A percentile compares a stretch with the other conserved stretches of the same genome.
phyloP scores from a whole-genome alignment of 2,888 invertebrate species.

The Plemyria rubiginata region DNA sequence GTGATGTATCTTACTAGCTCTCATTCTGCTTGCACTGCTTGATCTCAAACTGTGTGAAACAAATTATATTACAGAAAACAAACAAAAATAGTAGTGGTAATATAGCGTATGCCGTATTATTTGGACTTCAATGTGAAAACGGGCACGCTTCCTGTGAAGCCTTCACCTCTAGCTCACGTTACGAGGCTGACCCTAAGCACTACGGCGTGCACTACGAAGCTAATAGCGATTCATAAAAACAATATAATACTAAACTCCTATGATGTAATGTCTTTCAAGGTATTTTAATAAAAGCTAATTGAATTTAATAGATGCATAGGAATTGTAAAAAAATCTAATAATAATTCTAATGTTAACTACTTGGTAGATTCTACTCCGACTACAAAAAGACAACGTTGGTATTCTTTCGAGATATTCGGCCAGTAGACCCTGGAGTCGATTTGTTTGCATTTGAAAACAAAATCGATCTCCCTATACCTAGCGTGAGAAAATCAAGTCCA shows the following conservation, averaged over 20 bases:
- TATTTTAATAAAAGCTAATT: neutral
- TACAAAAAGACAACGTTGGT: too few species aligned
- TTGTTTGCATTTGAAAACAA: neutral
- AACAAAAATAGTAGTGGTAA: conserved; percentile 16
- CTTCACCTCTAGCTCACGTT: conserved; percentile 30
- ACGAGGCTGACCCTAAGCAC: conserved; percentile 23
- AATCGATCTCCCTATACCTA: conserved; percentile 5
- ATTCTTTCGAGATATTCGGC: too few species aligned
- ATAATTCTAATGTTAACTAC: too few species aligned
- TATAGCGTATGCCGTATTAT: conserved; percentile 19
- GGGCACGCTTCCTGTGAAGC: conserved; percentile 33
- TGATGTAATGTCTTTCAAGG: neutral
- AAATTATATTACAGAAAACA: neutral
- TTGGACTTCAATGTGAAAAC: conserved; percentile 29
- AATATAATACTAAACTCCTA: neutral
- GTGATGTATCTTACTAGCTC: neutral
- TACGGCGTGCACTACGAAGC: conserved; percentile 3
- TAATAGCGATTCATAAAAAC: neutral
- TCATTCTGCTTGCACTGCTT: neutral
- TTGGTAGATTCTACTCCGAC: too few species aligned
- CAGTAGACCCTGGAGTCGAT: neutral
- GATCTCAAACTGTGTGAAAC: neutral
- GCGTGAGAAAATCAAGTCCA: conserved; percentile 28
- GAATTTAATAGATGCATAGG: too few species aligned
- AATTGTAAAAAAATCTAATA: too few species aligned